A percentile compares a stretch with the other conserved stretches of the same genome.
Conservation (phyloP, 2,797 vertebrate genomes). For the Chelon labrosus region DNA sequence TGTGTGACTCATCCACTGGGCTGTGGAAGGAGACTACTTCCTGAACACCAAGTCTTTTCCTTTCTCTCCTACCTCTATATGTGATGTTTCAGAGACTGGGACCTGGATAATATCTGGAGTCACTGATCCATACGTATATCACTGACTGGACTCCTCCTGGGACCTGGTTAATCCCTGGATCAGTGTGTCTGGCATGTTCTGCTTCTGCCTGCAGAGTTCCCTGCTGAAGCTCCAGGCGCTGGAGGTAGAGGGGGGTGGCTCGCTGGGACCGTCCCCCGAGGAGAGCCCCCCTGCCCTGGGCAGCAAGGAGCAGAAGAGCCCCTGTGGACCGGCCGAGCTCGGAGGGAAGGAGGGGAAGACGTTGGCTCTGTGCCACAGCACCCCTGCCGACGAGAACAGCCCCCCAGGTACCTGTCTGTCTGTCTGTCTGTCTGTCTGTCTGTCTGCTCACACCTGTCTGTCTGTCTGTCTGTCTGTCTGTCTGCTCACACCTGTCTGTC, state of each 20-base stretch:
- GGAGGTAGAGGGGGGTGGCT: conserved; percentile 86
- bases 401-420: conserved; percentile 82
- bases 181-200: conserved; percentile 88
- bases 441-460: too few relatives aligned
- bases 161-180: conserved; percentile 52
- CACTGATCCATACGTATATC: background rate
- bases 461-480: too few relatives aligned
- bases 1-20: background rate
- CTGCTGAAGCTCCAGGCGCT: conserved; percentile 93
- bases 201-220: conserved; percentile 95
- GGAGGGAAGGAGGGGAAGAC: conserved; percentile 56
- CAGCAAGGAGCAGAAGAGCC: conserved; percentile 84
- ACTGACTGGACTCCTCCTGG: conserved; percentile 12
- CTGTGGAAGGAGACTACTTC: conserved; percentile 12
- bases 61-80: conserved; percentile 11
- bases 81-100: conserved; percentile 23
- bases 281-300: conserved; percentile 70
- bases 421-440: background rate
- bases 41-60: background rate
- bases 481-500: too few relatives aligned
- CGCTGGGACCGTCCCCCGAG: conserved; percentile 76
- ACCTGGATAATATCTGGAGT: conserved; percentile 49
- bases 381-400: conserved; percentile 74
- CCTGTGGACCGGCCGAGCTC: conserved; percentile 40
- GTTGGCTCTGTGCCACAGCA: conserved; percentile 56